A percentile compares a stretch with the other conserved stretches of the same genome.
Conservation (phyloP, 2,113 vertebrate species). For the Polyodon spathula region DNA sequence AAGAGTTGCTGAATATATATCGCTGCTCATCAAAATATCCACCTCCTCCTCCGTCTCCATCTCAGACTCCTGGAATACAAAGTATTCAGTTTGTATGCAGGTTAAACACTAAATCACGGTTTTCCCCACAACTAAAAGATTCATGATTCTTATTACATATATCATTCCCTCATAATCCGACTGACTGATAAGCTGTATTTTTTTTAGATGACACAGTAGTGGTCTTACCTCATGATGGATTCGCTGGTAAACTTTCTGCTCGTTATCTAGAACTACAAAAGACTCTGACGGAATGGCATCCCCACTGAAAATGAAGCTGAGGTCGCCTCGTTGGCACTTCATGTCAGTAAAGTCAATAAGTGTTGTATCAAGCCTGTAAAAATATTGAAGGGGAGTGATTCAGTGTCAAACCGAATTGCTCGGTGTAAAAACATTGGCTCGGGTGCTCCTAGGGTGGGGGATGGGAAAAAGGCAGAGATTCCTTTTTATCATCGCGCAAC, state of each 20-base stretch:
- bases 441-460: too few relatives aligned
- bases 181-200: neutral
- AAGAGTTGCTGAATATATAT: conserved; percentile 93
- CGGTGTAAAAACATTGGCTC: too few relatives aligned
- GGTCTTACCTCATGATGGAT: conserved; percentile 87
- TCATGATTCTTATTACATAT: too few relatives aligned
- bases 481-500: too few relatives aligned
- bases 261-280: conserved; percentile 96
- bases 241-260: conserved; percentile 95
- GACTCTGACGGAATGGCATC: conserved; percentile 87
- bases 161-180: too few relatives aligned
- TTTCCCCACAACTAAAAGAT: too few relatives aligned
- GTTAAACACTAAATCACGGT: too few relatives aligned
- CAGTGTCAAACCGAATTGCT: too few relatives aligned
- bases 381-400: too few relatives aligned
- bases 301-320: conserved; percentile 97
- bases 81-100: conserved; percentile 8
- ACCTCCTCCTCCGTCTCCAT: conserved; percentile 98
- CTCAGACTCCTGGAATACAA: conserved; percentile 76
- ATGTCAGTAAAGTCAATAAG: conserved; percentile 98
- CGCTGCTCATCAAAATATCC: conserved; percentile 98
- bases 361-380: conserved; percentile 85
- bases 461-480: too few relatives aligned
- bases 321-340: conserved; percentile 97
- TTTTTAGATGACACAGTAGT: neutral